Base-by-base conservation (phyloP, 2,888 invertebrate genomes). In the Hypomecis atomaria region DNA sequence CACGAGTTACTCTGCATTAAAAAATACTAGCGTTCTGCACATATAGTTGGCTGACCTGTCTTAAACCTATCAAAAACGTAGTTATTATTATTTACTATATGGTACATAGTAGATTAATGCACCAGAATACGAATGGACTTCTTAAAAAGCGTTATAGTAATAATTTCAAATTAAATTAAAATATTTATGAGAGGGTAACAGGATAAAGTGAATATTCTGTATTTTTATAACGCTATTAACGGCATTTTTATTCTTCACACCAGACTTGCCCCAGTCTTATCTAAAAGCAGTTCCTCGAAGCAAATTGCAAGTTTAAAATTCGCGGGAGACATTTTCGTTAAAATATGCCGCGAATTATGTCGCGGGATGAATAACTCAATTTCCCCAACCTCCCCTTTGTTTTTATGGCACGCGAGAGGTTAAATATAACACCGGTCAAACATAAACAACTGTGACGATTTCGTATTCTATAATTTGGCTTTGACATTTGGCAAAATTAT, bases 321-420 rank as follows among this genome's bases (percentile, higher is more conserved):
- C 68, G 61, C 60, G 53, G 48, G 65, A 57, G 63, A 78, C 77
- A 78, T 83, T 86, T 84, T 85, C 85, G 84, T 87, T 84, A 86
- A 87, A 88, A 86, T 87, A 85, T 84, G 81, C 84, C 79, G 77
- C 71, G 83, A 85, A 86, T 88, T 86, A 85, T 83, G 86, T 80
- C 81, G 75, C 78, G 76, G 83, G 81, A 86, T 88, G 85, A 88
- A 89, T 89, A 88, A 86, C 87, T 86, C 86, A 80, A 70, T 72
- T 75, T 79, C 72, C 70, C 72, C 69, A 61, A 56, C 73, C 70
- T 78, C 77, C 78, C 82, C 78, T 80, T 81, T 79, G 80, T 83
- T 83, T 85, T 83, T 81, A 86, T 75, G 76, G 78, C 76, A 72
- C 82, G 75, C 82, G 66, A 64, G 78, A 77, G 84, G 78, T 78